Base-by-base conservation (phyloP, 2,113 vertebrate genomes). In the Corythoichthys haematopterus region DNA sequence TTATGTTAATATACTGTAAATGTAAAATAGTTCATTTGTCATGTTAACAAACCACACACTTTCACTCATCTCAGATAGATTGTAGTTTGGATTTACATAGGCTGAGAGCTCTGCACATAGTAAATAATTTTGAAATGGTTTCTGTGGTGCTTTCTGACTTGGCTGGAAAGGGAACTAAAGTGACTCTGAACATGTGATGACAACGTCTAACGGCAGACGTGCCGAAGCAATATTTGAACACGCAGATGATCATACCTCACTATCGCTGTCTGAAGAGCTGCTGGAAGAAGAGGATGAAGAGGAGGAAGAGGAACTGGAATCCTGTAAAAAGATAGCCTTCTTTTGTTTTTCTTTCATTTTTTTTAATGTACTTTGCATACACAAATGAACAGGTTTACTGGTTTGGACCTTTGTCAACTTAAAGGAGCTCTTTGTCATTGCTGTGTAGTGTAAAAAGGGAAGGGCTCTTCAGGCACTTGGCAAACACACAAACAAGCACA, bases 251-350 rank as follows among this genome's bases (percentile, higher is more conserved):
- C 12, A 63, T 70, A 89, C 86, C 78, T 87, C 86, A 69, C 84
- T 88, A 68, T 88, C 86, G 59, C 83, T 86, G 35, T 87, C 88
- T 59, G 86, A 86, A n/a, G 76, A 87, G 72, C 82, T 82, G 47
- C 80, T 76, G 36, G 81, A 86, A 5, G 87, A 88, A 3, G 76
- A 85, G 0, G 81, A 87, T 0, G 73, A 86, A 0, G 77, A 85
- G 2, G 84, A 85, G 4, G 66, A 69, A 1, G 82, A 86, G 0
- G 85, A 87, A 65, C 80, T 77, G 58, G 84, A 86, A 50, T 69
- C 79, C 87, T 86, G 66, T 67, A 16, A 13, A 70, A 48, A 65
- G 45, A 78, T 14, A 71, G 5, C 37, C 47, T 64, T 58, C 64
- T 66, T 8, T 37, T 36, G 8, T 46, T 63, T 28, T 47, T 46